Evolutionary conservation across 2,113 vertebrate genomes (phyloP).

Genomic region (Xiphophorus maculatus): DNA sequence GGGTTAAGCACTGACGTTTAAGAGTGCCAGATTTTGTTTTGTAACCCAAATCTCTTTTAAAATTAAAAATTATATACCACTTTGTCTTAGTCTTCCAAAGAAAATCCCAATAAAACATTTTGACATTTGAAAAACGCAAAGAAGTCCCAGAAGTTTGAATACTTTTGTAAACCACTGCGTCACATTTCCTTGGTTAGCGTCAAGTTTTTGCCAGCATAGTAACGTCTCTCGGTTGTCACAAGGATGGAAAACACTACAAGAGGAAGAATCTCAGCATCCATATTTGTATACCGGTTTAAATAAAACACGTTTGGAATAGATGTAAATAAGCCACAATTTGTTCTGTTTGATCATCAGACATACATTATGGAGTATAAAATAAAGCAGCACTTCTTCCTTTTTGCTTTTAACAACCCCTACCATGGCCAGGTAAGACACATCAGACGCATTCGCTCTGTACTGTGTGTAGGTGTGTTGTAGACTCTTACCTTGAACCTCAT

Average conservation of each 20-base stretch:
- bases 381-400: neutral
- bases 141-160: too few relatives aligned
- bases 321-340: neutral
- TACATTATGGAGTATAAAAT: neutral
- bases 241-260: neutral
- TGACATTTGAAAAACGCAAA: too few relatives aligned
- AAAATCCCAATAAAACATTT: too few relatives aligned
- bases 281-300: neutral
- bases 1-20: too few relatives aligned
- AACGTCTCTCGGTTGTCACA: too few relatives aligned
- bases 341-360: neutral
- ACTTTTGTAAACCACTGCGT: too few relatives aligned
- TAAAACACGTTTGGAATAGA: neutral
- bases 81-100: too few relatives aligned
- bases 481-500: constrained; percentile 97
- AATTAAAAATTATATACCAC: too few relatives aligned
- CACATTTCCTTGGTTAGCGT: too few relatives aligned
- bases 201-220: too few relatives aligned
- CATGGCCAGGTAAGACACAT: neutral
- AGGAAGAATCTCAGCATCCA: neutral
- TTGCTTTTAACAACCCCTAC: neutral
- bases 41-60: too few relatives aligned
- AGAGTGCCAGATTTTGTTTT: too few relatives aligned
- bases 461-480: constrained; percentile 46
- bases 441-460: neutral